These are phyloP conservation scores for Struthidea cinerea DNA, from an alignment of 2,113 vertebrate species.

Conservation along the genomic window DNA sequence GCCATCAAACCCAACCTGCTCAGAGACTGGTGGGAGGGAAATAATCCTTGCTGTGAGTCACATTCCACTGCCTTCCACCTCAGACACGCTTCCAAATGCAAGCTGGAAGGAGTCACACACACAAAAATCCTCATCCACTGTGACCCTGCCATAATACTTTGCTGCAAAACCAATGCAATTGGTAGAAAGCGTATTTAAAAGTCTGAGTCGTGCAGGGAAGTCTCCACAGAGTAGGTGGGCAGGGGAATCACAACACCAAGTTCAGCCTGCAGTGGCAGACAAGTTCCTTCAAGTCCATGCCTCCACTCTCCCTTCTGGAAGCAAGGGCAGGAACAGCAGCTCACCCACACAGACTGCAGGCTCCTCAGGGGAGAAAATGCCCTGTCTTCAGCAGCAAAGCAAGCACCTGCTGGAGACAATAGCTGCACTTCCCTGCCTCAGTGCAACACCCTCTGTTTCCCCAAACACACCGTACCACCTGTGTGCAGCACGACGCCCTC, in stretches of 20 bases:
- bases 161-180: background rate
- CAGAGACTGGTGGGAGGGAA: background rate
- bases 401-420: background rate
- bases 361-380: background rate
- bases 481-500: fast-evolving
- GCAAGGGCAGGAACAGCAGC: background rate
- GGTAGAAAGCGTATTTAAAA: background rate
- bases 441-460: background rate
- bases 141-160: background rate
- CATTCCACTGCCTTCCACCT: background rate
- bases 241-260: background rate
- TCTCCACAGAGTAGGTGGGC: fast-evolving
- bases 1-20: background rate
- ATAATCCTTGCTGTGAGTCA: background rate
- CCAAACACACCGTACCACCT: fast-evolving
- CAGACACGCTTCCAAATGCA: background rate
- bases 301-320: background rate
- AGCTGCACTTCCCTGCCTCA: background rate
- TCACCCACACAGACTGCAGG: fast-evolving
- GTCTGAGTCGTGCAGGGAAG: background rate
- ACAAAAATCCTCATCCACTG: background rate
- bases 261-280: background rate
- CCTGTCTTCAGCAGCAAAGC: background rate
- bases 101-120: background rate
- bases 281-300: background rate